These are phyloP conservation scores for Iguana delicatissima DNA, from an alignment of 2,797 vertebrate species.

Conservation along the genomic window DNA sequence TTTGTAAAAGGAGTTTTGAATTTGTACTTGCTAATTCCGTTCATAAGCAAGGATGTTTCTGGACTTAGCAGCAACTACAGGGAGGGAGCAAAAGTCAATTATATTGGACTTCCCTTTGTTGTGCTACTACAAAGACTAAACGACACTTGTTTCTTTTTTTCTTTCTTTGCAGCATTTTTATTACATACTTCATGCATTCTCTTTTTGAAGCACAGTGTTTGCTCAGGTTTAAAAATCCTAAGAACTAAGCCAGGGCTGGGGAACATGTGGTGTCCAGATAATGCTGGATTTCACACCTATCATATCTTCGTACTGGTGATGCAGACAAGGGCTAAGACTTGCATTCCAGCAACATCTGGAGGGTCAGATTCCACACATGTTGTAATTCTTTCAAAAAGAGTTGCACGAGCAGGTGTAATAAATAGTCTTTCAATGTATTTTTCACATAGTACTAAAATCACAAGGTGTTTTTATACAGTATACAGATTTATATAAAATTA, in stretches of 20 bases:
- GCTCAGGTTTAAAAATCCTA: background rate
- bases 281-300: background rate
- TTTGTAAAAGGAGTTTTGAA: background rate
- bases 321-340: too few relatives aligned
- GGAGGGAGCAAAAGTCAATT: background rate
- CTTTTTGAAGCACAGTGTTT: background rate
- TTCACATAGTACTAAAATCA: background rate
- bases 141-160: too few relatives aligned
- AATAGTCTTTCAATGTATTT: too few relatives aligned
- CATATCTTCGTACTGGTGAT: too few relatives aligned
- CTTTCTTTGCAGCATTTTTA: background rate
- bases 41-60: background rate
- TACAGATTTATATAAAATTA: background rate
- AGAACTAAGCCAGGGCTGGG: background rate
- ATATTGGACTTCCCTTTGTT: background rate
- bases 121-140: background rate
- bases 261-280: background rate
- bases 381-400: too few relatives aligned
- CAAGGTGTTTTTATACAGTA: background rate
- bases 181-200: background rate
- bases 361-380: too few relatives aligned
- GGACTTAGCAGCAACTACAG: background rate
- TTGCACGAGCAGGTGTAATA: background rate
- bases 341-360: too few relatives aligned
- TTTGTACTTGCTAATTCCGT: background rate